Evolutionary conservation across 2,113 vertebrate species (phyloP).

Genomic region (Neofelis nebulosa): DNA sequence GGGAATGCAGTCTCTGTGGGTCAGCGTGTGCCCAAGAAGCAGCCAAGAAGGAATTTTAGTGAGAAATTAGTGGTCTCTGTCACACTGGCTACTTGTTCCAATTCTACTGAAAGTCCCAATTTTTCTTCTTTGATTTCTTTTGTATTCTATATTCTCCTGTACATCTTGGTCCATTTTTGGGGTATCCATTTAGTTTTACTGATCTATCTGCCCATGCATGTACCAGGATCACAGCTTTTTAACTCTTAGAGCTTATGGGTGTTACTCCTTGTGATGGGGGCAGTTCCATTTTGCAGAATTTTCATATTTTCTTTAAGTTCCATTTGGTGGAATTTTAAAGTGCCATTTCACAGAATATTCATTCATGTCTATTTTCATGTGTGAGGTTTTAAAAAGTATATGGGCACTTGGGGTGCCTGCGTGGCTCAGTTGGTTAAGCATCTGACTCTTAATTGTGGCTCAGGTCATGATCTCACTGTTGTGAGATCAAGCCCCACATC

Average conservation of each 20-base stretch:
- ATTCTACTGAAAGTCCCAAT: not conserved
- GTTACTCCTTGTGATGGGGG: not conserved
- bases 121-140: not conserved
- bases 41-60: not conserved
- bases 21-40: not conserved
- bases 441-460: too few relatives aligned
- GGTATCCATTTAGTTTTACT: not conserved
- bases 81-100: not conserved
- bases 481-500: too few relatives aligned
- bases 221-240: not conserved
- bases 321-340: not conserved
- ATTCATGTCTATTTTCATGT: not conserved
- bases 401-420: too few relatives aligned
- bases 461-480: too few relatives aligned
- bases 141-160: not conserved
- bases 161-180: slow-evolving; percentile 3
- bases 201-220: not conserved
- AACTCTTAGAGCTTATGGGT: not conserved
- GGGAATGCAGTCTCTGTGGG: not conserved
- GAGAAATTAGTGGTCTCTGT: not conserved
- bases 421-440: too few relatives aligned
- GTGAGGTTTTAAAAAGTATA: not conserved
- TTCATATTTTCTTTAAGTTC: not conserved
- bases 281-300: not conserved
- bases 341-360: not conserved